These are phyloP conservation scores for Agelaius phoeniceus DNA, from an alignment of 2,113 vertebrate species.

Conservation along the genomic window DNA sequence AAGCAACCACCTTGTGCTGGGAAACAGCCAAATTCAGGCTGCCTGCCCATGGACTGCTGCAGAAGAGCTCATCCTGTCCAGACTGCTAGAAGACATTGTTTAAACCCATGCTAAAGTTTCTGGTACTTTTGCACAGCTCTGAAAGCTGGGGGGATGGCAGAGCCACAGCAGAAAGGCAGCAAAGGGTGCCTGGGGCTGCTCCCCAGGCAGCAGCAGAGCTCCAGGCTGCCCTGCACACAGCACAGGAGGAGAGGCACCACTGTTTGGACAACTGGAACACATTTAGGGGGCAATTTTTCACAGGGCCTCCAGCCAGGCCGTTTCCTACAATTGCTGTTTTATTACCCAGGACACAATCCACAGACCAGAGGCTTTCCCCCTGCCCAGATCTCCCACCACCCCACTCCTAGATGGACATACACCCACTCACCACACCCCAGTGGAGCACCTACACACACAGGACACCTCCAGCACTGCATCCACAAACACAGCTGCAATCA, in stretches of 20 bases:
- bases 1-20: background rate
- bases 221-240: conserved; percentile 4
- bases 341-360: conserved; percentile 47
- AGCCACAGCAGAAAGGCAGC: conserved; percentile 34
- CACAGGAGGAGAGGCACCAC: conserved; percentile 5
- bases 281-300: conserved; percentile 71
- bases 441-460: rapidly evolving
- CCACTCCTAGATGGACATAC: background rate
- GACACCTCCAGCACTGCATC: background rate
- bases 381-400: background rate
- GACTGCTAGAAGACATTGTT: background rate
- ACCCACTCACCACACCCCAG: background rate
- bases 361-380: conserved; percentile 3
- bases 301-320: conserved; percentile 57
- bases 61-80: background rate
- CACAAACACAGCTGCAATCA: rapidly evolving
- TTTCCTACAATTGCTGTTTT: conserved; percentile 52
- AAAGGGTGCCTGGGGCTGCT: background rate
- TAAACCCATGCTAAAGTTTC: background rate
- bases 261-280: conserved; percentile 86
- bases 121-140: background rate
- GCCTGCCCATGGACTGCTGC: background rate
- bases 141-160: background rate
- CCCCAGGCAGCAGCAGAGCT: background rate
- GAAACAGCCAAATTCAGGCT: background rate